phyloP scores from a whole-genome alignment of 1,140 invertebrate species.

The Sinonovacula constricta region DNA sequence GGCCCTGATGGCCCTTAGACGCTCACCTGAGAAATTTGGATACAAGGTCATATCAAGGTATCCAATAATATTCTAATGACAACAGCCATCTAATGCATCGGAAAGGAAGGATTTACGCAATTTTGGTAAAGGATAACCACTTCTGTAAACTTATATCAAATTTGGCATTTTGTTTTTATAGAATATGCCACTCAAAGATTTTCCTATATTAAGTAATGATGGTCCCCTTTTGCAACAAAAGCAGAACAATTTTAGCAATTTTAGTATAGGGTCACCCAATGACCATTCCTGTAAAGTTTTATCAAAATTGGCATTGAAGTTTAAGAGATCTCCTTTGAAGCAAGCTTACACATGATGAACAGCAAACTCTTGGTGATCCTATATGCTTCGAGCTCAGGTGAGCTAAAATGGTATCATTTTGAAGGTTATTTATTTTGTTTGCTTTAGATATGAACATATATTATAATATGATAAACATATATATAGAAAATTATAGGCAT shows the following conservation, averaged over 20 bases:
- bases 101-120: neutral
- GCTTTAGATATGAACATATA: conserved; percentile 16
- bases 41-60: neutral
- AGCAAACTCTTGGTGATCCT: neutral
- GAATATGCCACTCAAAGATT: conserved; percentile 4
- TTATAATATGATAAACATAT: conserved; percentile 15
- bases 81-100: neutral
- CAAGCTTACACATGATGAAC: neutral
- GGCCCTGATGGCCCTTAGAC: neutral
- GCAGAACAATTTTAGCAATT: neutral
- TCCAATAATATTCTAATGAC: conserved; percentile 4
- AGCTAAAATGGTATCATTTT: conserved; percentile 16
- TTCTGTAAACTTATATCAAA: neutral
- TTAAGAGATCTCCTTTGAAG: neutral
- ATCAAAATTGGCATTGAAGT: neutral
- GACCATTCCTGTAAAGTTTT: conserved; percentile 1
- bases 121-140: neutral
- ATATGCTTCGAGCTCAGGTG: neutral
- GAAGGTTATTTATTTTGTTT: conserved; percentile 8
- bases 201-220: neutral
- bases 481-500: conserved; percentile 17
- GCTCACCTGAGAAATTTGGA: neutral
- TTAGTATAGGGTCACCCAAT: neutral
- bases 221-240: neutral
- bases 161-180: neutral